phyloP scores from a whole-genome alignment of 2,797 vertebrate genomes.

The Crypturellus tataupa region DNA sequence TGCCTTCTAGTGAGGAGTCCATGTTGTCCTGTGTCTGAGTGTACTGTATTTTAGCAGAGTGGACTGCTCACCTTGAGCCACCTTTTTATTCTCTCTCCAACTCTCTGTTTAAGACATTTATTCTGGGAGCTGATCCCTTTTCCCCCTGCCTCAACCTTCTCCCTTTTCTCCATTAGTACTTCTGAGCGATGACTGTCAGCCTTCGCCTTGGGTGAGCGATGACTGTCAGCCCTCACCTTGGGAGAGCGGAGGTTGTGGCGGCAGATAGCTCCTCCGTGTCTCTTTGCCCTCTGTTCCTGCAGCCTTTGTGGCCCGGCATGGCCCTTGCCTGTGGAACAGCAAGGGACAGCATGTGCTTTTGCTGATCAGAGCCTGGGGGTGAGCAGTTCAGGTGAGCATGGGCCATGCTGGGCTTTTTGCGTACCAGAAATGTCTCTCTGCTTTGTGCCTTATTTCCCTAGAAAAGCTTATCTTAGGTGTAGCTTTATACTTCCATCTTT shows the following conservation, averaged over 20 bases:
- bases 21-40: conserved; percentile 21
- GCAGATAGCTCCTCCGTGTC: not conserved
- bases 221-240: not conserved
- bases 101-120: not conserved
- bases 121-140: not conserved
- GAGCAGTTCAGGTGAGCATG: not conserved
- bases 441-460: not conserved
- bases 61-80: not conserved
- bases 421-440: not conserved
- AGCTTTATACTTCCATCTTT: not conserved
- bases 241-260: not conserved
- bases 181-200: not conserved
- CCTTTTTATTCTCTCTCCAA: conserved; percentile 23
- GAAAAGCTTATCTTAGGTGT: not conserved
- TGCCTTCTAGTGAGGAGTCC: conserved; percentile 42
- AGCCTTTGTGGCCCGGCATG: not conserved
- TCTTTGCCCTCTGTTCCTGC: not conserved
- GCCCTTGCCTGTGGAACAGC: not conserved
- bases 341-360: not conserved
- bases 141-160: not conserved
- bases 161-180: not conserved
- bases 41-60: not conserved
- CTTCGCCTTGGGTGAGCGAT: not conserved
- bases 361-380: not conserved
- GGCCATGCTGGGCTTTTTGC: not conserved